phyloP scores from a whole-genome alignment of 2,113 vertebrate genomes.

The Columba janthina region DNA sequence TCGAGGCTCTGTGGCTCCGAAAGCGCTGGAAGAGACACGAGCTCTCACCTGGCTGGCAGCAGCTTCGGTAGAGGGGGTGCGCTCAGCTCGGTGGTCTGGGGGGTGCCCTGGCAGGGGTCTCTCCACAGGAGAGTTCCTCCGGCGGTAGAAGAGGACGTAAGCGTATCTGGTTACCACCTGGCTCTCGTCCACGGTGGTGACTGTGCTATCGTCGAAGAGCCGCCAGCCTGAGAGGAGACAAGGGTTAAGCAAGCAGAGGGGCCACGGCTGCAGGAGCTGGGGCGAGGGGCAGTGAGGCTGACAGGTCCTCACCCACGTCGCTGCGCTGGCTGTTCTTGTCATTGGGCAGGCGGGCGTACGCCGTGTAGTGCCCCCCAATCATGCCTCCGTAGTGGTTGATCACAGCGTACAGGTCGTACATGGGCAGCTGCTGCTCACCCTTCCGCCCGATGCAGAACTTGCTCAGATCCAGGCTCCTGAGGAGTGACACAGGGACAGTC shows the following conservation, averaged over 20 bases:
- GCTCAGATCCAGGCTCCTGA: constrained; percentile 92
- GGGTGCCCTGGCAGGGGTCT: constrained; percentile 84
- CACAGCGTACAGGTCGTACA: constrained; percentile 95
- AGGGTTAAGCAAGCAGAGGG: background rate
- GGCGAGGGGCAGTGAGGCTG: accelerated
- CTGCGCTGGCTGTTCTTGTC: constrained; percentile 98
- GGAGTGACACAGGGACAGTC: background rate
- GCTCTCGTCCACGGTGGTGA: constrained; percentile 96
- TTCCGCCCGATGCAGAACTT: constrained; percentile 98
- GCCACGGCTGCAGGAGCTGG: accelerated
- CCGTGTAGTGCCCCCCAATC: constrained; percentile 98
- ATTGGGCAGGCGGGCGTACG: constrained; percentile 91
- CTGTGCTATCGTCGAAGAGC: constrained; percentile 97
- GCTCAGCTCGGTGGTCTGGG: constrained; percentile 61
- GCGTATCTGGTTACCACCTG: constrained; percentile 97
- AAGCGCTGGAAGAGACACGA: background rate
- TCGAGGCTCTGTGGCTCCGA: background rate
- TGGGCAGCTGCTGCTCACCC: constrained; percentile 90
- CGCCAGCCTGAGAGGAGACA: constrained; percentile 87
- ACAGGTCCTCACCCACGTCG: constrained; percentile 88
- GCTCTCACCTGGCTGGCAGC: constrained; percentile 92
- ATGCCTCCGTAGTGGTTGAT: constrained; percentile 99
- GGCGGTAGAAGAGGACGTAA: constrained; percentile 96
- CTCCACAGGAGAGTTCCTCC: constrained; percentile 96
- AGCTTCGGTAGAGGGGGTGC: constrained; percentile 77